A percentile compares a stretch with the other conserved stretches of the same genome.
Evolutionary conservation across 2,113 vertebrate genomes (phyloP).

Genomic region (Speoplatyrhinus poulsoni): DNA sequence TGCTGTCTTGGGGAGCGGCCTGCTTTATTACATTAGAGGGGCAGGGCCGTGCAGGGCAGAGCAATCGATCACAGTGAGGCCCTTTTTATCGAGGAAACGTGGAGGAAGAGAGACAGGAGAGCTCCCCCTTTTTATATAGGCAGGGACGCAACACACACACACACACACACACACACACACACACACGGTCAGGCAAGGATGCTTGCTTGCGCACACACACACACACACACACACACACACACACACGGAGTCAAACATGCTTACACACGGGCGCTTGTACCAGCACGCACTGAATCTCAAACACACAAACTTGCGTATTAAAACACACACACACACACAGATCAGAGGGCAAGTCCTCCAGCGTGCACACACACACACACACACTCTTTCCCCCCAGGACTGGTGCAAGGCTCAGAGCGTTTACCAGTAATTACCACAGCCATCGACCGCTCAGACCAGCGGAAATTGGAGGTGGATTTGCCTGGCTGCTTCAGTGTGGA

Average conservation of each 20-base stretch:
- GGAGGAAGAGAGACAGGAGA: constrained; percentile 46
- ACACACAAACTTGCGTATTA: constrained; percentile 15
- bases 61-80: constrained; percentile 68
- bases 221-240: background rate
- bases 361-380: constrained; percentile 24
- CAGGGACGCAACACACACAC: constrained; percentile 20
- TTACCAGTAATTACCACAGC: constrained; percentile 71
- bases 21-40: constrained; percentile 77
- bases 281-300: background rate
- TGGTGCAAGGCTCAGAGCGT: constrained; percentile 49
- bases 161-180: constrained; percentile 17
- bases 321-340: constrained; percentile 20
- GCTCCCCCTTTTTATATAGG: constrained; percentile 29
- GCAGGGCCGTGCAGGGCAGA: constrained; percentile 68
- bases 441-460: constrained; percentile 70
- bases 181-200: constrained; percentile 2
- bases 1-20: constrained; percentile 76
- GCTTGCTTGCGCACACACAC: constrained; percentile 1
- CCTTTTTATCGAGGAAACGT: constrained; percentile 30
- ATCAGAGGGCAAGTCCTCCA: constrained; percentile 4
- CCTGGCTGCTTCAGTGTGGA: constrained; percentile 58
- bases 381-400: constrained; percentile 46
- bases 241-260: constrained; percentile 18
- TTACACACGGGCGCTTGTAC: constrained; percentile 8
- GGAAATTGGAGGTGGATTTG: constrained; percentile 74